A percentile compares a stretch with the other conserved stretches of the same genome.
Conservation (phyloP, 2,113 vertebrate genomes). For the Catagonus wagneri region DNA sequence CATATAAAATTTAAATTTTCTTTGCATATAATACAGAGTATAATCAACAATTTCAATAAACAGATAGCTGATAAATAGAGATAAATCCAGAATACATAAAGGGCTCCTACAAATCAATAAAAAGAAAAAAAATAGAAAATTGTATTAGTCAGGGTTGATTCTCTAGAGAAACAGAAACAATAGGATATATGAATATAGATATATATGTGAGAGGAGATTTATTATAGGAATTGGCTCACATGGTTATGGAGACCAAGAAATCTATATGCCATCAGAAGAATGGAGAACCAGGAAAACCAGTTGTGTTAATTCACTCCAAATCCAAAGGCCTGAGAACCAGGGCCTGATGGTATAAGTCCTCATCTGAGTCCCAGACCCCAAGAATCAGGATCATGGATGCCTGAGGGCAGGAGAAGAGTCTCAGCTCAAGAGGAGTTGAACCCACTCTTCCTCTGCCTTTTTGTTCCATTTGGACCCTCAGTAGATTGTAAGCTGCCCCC, state of each 20-base stretch:
- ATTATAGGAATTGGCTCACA: not conserved
- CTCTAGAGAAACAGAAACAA: no score
- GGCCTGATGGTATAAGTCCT: not conserved
- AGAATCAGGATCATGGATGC: no score
- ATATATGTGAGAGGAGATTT: no score
- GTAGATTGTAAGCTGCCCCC: not conserved
- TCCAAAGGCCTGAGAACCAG: not conserved
- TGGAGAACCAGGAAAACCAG: not conserved
- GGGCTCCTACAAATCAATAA: no score
- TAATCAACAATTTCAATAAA: no score
- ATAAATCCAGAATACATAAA: no score
- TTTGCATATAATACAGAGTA: no score
- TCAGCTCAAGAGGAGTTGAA: not conserved
- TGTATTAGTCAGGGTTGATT: no score
- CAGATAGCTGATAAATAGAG: no score
- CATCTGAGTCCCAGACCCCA: not conserved
- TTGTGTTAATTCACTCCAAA: not conserved
- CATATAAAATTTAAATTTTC: no score
- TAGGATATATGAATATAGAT: no score
- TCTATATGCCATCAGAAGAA: not conserved
- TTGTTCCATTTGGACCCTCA: not conserved
- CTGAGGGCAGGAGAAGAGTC: not conserved
- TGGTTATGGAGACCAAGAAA: not conserved
- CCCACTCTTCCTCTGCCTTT: not conserved
- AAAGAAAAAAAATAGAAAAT: no score